phyloP scores from a whole-genome alignment of 2,113 vertebrate genomes.

The Turnix velox region DNA sequence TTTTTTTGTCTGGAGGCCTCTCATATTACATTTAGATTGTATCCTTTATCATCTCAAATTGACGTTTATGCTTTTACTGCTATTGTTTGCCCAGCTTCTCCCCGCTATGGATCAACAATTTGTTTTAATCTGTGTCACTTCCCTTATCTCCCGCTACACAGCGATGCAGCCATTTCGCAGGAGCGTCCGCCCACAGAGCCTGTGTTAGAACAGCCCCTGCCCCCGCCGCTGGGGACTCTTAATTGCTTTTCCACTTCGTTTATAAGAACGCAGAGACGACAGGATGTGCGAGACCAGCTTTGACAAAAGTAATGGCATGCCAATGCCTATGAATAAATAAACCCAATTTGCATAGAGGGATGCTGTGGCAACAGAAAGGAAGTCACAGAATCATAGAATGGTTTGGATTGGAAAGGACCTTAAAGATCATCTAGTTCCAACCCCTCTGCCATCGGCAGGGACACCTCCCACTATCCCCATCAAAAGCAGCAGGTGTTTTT shows the following conservation, averaged over 20 bases:
- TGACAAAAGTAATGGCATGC: slow-evolving; percentile 73
- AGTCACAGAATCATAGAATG: slow-evolving; percentile 10
- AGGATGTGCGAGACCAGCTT: slow-evolving; percentile 58
- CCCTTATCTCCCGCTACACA: slow-evolving; percentile 74
- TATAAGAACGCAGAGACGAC: slow-evolving; percentile 56
- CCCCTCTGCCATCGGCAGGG: too few relatives aligned
- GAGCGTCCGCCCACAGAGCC: slow-evolving; percentile 57
- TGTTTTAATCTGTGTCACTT: slow-evolving; percentile 85
- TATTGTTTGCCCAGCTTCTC: slow-evolving; percentile 84
- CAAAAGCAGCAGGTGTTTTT: too few relatives aligned
- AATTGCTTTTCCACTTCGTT: slow-evolving; percentile 77
- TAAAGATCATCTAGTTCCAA: too few relatives aligned
- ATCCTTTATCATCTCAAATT: slow-evolving; percentile 89
- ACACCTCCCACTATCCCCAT: too few relatives aligned
- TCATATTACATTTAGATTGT: slow-evolving; percentile 88
- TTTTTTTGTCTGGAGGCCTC: slow-evolving; percentile 83
- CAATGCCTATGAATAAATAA: slow-evolving; percentile 76
- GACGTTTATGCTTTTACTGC: slow-evolving; percentile 88
- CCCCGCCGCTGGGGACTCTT: slow-evolving; percentile 54
- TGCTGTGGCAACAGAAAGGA: slow-evolving; percentile 24
- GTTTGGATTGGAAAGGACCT: too few relatives aligned
- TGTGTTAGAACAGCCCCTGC: slow-evolving; percentile 50
- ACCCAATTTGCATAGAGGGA: slow-evolving; percentile 61
- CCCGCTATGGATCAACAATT: slow-evolving; percentile 78
- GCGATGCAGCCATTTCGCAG: slow-evolving; percentile 68